Percentiles rank a stretch among this genome's conserved stretches.
Evolutionary conservation across 1,140 invertebrate genomes (phyloP).

Genomic region (Ceratina australensis): DNA sequence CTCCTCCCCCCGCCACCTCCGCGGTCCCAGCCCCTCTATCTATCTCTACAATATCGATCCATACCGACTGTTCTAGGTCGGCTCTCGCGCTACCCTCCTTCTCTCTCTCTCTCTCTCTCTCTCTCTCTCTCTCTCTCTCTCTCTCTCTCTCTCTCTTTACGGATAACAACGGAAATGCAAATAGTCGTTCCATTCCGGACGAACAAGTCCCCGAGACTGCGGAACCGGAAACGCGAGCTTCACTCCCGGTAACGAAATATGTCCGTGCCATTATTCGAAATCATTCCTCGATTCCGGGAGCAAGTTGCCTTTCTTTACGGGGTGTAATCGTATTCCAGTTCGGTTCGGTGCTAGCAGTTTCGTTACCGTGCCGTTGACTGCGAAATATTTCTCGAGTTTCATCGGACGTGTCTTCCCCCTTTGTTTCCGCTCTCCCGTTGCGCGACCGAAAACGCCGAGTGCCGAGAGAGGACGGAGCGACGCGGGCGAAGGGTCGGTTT

Average conservation of each 20-base stretch:
- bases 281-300: constrained; percentile 24
- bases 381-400: constrained; percentile 41
- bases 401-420: constrained; percentile 3
- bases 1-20: too few species aligned
- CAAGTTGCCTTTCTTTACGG: constrained; percentile 11
- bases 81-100: background rate
- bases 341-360: constrained; percentile 18
- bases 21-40: too few species aligned
- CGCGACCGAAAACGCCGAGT: background rate
- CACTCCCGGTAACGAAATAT: constrained; percentile 38
- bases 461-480: background rate
- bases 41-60: constrained; percentile 12
- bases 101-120: too few species aligned
- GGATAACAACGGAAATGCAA: constrained; percentile 46
- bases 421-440: constrained; percentile 15
- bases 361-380: constrained; percentile 13
- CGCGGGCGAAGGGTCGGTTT: background rate
- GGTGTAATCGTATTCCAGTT: constrained; percentile 38
- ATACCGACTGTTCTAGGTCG: background rate
- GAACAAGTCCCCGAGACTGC: constrained; percentile 32
- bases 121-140: too few species aligned
- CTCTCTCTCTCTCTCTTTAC: constrained; percentile 29
- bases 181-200: constrained; percentile 34
- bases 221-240: constrained; percentile 33
- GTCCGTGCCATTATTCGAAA: constrained; percentile 38